Base-by-base conservation (phyloP, 1,140 invertebrate genomes). In the Drosophila prosaltans region DNA sequence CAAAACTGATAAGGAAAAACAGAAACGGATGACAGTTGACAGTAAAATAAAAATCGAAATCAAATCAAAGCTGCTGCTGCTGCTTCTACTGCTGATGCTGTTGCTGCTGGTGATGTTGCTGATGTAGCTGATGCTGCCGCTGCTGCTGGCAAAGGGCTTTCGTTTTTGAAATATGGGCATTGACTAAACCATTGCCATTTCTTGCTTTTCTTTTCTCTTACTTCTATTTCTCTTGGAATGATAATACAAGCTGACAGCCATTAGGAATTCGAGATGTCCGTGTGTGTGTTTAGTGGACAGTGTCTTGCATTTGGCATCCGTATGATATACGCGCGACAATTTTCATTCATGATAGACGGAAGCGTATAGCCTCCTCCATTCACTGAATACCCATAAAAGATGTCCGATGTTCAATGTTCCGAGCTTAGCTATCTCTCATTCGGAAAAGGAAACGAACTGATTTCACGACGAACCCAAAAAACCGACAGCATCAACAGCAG, bases 321-420 rank as follows among this genome's bases (percentile, higher is more conserved):
- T 83, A 74, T 86, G 80, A 86, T 83, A 80, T 78, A 89, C 84
- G 82, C 82, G 80, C 72, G 40, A 63, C 83, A 48, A 80, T 83
- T 89, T 79, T 84, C 83, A 88, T 88, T 88, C 83, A 88, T 78
- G 61, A 21, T 78, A 24, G 57, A 32, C 54, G 9, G 57, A 32
- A 21, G 45, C 45, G 45, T 10, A 26, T 51, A 51, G 45, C 45
- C 45, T 51, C 45, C 45, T 51, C 45, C 45, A 51, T 51, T 51
- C 45, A 51, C 21, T 51, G 45, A 48, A 43, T 43, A 43, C 11
- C 41, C 41, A 43, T 43, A 24, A 21, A 51, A 51, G 45, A 51
- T 26, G 45, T 26, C 21, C 45, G 45, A 51, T 51, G 45, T 43
- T 43, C 41, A 43, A 43, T 43, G 41, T 26, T 51, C 45, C 45